Percentiles rank a stretch among this genome's conserved stretches.
Evolutionary conservation across 2,888 invertebrate genomes (phyloP).

Genomic region (Lycophotia porphyrea): DNA sequence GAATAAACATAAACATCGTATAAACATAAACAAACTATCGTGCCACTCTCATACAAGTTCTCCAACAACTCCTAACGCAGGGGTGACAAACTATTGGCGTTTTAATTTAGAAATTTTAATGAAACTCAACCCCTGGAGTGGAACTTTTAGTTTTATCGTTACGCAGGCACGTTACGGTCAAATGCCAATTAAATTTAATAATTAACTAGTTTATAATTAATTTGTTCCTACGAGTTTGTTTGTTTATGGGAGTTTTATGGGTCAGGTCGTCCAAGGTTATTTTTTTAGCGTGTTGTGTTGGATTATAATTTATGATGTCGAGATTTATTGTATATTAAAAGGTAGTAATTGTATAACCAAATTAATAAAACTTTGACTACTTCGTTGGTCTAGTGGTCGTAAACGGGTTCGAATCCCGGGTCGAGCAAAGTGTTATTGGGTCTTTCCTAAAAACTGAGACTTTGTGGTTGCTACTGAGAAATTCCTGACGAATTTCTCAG

Average conservation of each 20-base stretch:
- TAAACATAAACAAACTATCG: background rate
- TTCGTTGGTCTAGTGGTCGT: background rate
- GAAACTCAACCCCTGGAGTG: conserved; percentile 59
- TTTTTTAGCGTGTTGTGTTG: background rate
- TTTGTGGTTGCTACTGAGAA: too few relatives aligned
- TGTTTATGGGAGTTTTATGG: conserved; percentile 37
- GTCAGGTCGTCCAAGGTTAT: background rate
- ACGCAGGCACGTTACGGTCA: conserved; percentile 48
- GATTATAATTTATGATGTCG: conserved; percentile 18
- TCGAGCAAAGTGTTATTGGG: too few relatives aligned
- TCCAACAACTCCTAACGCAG: conserved; percentile 36
- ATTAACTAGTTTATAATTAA: conserved; percentile 65
- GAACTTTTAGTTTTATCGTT: conserved; percentile 64
- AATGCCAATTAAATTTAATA: conserved; percentile 63
- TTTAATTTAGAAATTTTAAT: conserved; percentile 75
- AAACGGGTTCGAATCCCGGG: background rate
- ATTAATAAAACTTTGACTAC: background rate
- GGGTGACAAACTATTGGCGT: conserved; percentile 66
- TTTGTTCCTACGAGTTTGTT: conserved; percentile 42
- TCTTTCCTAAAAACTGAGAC: too few relatives aligned
- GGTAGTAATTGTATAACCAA: background rate
- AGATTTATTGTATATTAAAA: background rate
- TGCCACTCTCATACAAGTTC: background rate
- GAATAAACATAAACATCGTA: background rate
- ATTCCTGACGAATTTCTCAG: too few relatives aligned